Evolutionary conservation across 2,113 vertebrate species (phyloP).

Genomic region (Lycaon pictus): DNA sequence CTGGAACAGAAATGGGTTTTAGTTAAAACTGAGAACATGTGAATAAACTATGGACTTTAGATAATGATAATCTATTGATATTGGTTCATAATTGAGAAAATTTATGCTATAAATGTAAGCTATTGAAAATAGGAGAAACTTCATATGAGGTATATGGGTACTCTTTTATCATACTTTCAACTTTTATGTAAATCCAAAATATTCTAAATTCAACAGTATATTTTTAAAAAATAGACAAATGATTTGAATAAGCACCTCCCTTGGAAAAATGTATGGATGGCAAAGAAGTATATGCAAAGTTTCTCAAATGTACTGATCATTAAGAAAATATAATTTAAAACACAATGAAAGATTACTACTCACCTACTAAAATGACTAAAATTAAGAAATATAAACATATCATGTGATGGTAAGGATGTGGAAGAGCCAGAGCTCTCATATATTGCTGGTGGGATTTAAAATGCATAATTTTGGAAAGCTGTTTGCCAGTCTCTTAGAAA

Average conservation of each 20-base stretch:
- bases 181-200: not conserved
- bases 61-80: not conserved
- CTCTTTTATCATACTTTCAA: not conserved
- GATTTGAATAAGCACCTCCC: not conserved
- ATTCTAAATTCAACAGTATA: not conserved
- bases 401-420: too few relatives aligned
- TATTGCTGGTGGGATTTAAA: not conserved
- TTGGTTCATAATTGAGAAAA: not conserved
- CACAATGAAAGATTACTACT: not conserved
- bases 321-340: not conserved
- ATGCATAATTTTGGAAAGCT: not conserved
- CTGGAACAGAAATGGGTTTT: not conserved
- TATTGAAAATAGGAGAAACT: not conserved
- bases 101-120: not conserved
- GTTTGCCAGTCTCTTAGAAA: not conserved
- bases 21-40: not conserved
- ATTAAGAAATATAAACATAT: not conserved
- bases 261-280: not conserved
- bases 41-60: not conserved
- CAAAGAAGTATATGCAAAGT: not conserved
- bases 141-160: not conserved
- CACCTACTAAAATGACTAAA: not conserved
- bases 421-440: not conserved
- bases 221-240: not conserved
- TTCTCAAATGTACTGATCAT: not conserved